phyloP scores from a whole-genome alignment of 2,113 vertebrate species.

The Reinhardtius hippoglossoides region DNA sequence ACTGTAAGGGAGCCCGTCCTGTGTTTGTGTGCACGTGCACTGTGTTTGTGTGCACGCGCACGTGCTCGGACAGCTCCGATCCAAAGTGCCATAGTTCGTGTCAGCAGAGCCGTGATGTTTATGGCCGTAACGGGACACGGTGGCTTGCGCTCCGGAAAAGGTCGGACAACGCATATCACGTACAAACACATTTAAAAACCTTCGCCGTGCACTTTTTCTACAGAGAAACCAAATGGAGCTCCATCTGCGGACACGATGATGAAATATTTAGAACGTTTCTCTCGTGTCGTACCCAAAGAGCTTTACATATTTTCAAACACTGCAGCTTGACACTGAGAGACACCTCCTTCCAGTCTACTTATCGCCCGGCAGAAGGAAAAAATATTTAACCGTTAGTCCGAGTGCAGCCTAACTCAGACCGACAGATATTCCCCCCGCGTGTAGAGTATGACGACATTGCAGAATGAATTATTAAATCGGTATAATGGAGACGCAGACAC shows the following conservation, averaged over 20 bases:
- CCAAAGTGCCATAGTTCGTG: conserved; percentile 47
- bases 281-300: neutral
- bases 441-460: conserved; percentile 67
- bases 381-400: conserved; percentile 4
- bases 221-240: neutral
- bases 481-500: conserved; percentile 30
- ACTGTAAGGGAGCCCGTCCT: conserved; percentile 18
- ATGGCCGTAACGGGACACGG: conserved; percentile 37
- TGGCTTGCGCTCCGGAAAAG: neutral
- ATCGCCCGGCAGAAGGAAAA: conserved; percentile 8
- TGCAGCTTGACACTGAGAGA: neutral
- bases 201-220: neutral
- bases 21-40: conserved; percentile 32
- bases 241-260: neutral
- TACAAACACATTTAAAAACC: neutral
- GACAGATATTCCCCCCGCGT: conserved; percentile 56
- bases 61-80: conserved; percentile 42
- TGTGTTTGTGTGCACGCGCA: conserved; percentile 32
- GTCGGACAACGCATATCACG: neutral
- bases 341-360: conserved; percentile 1
- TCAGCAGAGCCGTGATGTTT: conserved; percentile 52
- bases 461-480: conserved; percentile 72
- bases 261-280: no score
- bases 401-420: conserved; percentile 46
- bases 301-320: neutral